These are phyloP conservation scores for Pelodytes ibericus DNA, from an alignment of 2,797 vertebrate genomes.

Conservation along the genomic window DNA sequence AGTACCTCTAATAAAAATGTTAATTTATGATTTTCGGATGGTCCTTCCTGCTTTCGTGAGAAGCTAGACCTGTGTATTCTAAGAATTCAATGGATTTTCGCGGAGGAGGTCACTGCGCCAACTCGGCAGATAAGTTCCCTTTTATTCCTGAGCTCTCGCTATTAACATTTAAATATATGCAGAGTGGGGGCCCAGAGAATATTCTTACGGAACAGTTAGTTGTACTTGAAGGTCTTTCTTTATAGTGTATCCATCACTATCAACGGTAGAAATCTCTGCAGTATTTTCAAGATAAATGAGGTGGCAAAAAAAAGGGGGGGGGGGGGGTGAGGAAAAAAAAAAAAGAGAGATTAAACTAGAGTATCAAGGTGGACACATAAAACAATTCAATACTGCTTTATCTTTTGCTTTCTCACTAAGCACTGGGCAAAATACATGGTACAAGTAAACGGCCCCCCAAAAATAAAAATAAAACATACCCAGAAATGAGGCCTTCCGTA, in stretches of 20 bases:
- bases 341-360: slow-evolving; percentile 17
- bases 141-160: slow-evolving; percentile 1
- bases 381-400: slow-evolving; percentile 34
- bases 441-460: slow-evolving; percentile 18
- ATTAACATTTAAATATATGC: slow-evolving; percentile 29
- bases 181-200: slow-evolving; percentile 27
- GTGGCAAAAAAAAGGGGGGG: slow-evolving; percentile 28
- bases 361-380: slow-evolving; percentile 39
- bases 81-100: too few relatives aligned
- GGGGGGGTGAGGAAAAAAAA: slow-evolving; percentile 5
- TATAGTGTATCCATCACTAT: slow-evolving; percentile 51
- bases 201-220: slow-evolving; percentile 21
- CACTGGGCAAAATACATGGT: slow-evolving; percentile 1
- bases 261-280: slow-evolving; percentile 47
- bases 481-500: slow-evolving; percentile 4
- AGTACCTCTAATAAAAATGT: too few relatives aligned
- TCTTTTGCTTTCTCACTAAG: slow-evolving; percentile 9
- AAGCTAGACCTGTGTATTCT: too few relatives aligned
- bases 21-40: too few relatives aligned
- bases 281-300: slow-evolving; percentile 53
- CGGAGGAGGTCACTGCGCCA: background rate
- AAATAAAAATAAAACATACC: slow-evolving; percentile 34
- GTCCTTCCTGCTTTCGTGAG: too few relatives aligned
- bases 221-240: slow-evolving; percentile 51
- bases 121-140: background rate